These are phyloP conservation scores for Virgularia gustaviana DNA, from an alignment of 92 coral and sea anemone genomes.

Conservation along the genomic window DNA sequence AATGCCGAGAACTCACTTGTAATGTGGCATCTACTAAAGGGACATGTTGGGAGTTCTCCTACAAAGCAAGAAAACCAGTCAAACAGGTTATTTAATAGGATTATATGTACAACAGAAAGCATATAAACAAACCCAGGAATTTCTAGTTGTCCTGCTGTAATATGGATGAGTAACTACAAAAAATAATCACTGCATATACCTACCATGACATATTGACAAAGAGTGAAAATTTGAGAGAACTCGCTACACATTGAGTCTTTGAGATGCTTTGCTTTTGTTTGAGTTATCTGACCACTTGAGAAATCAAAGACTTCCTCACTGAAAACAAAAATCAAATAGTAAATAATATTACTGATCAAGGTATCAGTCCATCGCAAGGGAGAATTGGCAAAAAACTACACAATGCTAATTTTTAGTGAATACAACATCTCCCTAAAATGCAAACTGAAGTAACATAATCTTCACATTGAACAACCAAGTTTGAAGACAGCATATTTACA, in stretches of 20 bases:
- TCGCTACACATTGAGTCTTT: constrained; percentile 99
- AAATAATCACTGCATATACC: constrained; percentile 14
- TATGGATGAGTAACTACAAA: too few relatives aligned
- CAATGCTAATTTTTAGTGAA: background rate
- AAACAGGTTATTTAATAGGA: background rate
- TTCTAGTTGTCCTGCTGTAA: background rate
- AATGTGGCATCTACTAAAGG: constrained; percentile 90
- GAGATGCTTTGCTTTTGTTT: constrained; percentile 92
- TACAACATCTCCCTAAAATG: background rate
- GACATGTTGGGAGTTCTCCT: constrained; percentile 93
- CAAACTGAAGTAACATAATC: background rate
- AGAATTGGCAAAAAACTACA: too few relatives aligned
- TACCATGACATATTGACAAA: constrained; percentile 97
- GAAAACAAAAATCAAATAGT: constrained; percentile 4
- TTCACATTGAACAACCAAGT: too few relatives aligned
- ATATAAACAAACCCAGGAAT: too few relatives aligned
- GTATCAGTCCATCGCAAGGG: too few relatives aligned
- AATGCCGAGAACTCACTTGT: constrained; percentile 55
- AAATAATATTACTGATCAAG: background rate
- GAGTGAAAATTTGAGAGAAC: constrained; percentile 87
- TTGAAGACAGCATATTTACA: too few relatives aligned
- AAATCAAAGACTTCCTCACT: constrained; percentile 99
- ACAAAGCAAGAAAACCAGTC: too few relatives aligned
- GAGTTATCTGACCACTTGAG: constrained; percentile 99
- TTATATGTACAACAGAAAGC: background rate